These are phyloP conservation scores for Argyrosomus japonicus DNA, from an alignment of 2,113 vertebrate species.

Conservation along the genomic window DNA sequence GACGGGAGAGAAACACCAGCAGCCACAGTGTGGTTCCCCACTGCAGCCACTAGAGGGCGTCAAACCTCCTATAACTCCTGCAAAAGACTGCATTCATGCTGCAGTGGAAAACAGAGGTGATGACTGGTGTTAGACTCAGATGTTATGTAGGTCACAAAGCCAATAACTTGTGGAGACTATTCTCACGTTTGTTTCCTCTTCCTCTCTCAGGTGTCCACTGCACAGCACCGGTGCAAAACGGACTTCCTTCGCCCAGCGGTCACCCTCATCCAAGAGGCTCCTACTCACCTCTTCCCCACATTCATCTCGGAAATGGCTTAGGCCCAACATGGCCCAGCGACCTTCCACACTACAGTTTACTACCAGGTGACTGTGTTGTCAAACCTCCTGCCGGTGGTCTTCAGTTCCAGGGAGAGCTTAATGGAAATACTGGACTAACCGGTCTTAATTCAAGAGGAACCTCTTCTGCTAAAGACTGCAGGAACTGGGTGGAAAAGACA, in stretches of 20 bases:
- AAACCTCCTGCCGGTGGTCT: slow-evolving; percentile 45
- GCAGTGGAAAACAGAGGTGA: slow-evolving; percentile 77
- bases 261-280: slow-evolving; percentile 60
- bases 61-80: slow-evolving; percentile 11
- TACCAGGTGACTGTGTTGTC: slow-evolving; percentile 41
- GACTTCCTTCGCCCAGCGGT: slow-evolving; percentile 50
- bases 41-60: slow-evolving; percentile 74
- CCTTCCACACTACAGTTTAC: slow-evolving; percentile 64
- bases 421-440: slow-evolving; percentile 63
- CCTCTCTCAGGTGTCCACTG: slow-evolving; percentile 75
- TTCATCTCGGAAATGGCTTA: slow-evolving; percentile 74
- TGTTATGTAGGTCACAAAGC: slow-evolving; percentile 1
- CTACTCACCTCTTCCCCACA: slow-evolving; percentile 76
- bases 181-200: slow-evolving; percentile 4
- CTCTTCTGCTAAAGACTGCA: slow-evolving; percentile 76
- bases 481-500: slow-evolving; percentile 73
- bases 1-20: slow-evolving; percentile 50
- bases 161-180: neutral
- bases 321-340: slow-evolving; percentile 70
- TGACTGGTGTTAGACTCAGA: neutral
- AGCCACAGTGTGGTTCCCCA: slow-evolving; percentile 69
- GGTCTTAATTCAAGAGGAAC: slow-evolving; percentile 79
- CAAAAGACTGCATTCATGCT: slow-evolving; percentile 60
- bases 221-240: slow-evolving; percentile 72
- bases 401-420: slow-evolving; percentile 61